These are phyloP conservation scores for Netelia inedita DNA, from an alignment of 2,888 invertebrate genomes.

Conservation along the genomic window DNA sequence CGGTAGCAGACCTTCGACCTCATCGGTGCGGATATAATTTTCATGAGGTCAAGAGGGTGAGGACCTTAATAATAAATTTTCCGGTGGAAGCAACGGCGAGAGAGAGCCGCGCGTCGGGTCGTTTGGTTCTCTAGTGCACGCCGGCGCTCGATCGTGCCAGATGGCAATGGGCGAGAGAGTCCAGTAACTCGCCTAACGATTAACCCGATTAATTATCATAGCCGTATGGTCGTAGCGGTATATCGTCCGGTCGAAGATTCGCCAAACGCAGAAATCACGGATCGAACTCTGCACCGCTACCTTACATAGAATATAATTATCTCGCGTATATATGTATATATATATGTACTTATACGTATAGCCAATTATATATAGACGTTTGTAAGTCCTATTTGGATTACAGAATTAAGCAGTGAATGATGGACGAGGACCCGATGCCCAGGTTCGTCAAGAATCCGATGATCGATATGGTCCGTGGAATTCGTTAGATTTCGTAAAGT, in stretches of 20 bases:
- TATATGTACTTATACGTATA: not conserved
- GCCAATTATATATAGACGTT: constrained; percentile 13
- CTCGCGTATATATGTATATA: constrained; percentile 17
- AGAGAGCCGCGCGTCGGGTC: not conserved
- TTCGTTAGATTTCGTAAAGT: constrained; percentile 46
- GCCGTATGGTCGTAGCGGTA: constrained; percentile 69
- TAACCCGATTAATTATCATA: constrained; percentile 80
- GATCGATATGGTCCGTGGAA: constrained; percentile 45
- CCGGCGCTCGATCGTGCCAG: constrained; percentile 54
- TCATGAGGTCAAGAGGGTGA: constrained; percentile 12
- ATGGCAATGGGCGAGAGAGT: constrained; percentile 64
- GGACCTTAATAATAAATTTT: constrained; percentile 32
- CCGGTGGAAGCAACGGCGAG: no score
- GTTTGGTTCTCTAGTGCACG: constrained; percentile 18
- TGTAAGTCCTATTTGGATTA: constrained; percentile 26
- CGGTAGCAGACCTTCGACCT: constrained; percentile 10
- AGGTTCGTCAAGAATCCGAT: constrained; percentile 15
- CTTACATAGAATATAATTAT: constrained; percentile 47
- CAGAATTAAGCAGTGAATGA: constrained; percentile 9
- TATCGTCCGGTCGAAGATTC: constrained; percentile 30
- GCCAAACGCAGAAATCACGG: constrained; percentile 58
- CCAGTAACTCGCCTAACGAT: constrained; percentile 68
- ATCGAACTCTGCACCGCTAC: constrained; percentile 41
- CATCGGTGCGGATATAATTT: constrained; percentile 26
- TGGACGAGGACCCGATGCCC: constrained; percentile 38